These are phyloP conservation scores for Dromius quadrimaculatus DNA, from an alignment of 2,888 invertebrate genomes.

Conservation along the genomic window DNA sequence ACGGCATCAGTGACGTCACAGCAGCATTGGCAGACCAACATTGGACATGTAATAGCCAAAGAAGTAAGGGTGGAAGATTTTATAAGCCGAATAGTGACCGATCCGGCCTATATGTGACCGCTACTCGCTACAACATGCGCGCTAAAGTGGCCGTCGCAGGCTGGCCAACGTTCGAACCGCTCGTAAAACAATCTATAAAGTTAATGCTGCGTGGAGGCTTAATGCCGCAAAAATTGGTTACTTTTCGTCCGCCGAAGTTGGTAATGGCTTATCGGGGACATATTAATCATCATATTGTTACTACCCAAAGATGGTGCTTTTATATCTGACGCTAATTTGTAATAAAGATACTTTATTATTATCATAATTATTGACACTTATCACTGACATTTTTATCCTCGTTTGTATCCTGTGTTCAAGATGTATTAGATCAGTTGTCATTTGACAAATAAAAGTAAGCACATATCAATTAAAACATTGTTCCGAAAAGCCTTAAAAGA, in stretches of 20 bases:
- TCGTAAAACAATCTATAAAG: slow-evolving; percentile 52
- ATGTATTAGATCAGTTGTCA: too few relatives aligned
- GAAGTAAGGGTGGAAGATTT: slow-evolving; percentile 44
- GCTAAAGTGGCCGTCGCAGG: slow-evolving; percentile 33
- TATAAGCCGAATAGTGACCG: slow-evolving; percentile 51
- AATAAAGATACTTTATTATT: slow-evolving; percentile 16
- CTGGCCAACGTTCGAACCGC: slow-evolving; percentile 50
- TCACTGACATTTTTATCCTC: slow-evolving; percentile 10
- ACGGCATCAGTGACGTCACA: slow-evolving; percentile 46
- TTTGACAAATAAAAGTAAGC: too few relatives aligned
- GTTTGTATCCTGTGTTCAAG: background rate
- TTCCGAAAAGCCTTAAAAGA: too few relatives aligned
- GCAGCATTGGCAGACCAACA: slow-evolving; percentile 42
- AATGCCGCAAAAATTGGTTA: slow-evolving; percentile 52
- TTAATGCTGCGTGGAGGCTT: slow-evolving; percentile 48
- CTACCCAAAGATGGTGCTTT: slow-evolving; percentile 8
- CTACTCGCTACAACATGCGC: slow-evolving; percentile 19
- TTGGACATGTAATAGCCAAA: slow-evolving; percentile 47
- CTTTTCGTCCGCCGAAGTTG: slow-evolving; percentile 38
- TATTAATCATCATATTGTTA: slow-evolving; percentile 43
- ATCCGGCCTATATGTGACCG: slow-evolving; percentile 34
- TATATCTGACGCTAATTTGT: slow-evolving; percentile 29
- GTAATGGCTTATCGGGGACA: slow-evolving; percentile 41
- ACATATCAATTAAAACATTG: too few relatives aligned
- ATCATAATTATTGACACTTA: background rate